phyloP scores from a whole-genome alignment of 2,797 vertebrate species.

The Myripristis murdjan region DNA sequence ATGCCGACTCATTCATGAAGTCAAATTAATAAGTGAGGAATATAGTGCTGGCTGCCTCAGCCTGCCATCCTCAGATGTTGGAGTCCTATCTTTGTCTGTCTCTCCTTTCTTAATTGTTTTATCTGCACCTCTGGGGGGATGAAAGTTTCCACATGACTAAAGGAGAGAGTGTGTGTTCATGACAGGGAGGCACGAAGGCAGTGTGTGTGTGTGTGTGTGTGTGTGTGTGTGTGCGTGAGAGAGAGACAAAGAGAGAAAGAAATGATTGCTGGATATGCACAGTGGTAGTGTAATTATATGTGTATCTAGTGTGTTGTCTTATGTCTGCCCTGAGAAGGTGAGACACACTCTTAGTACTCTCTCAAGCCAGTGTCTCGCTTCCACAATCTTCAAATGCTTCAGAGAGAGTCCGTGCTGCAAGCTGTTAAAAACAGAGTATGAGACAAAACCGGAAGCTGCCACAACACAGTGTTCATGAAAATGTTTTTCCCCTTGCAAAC shows the following conservation, averaged over 20 bases:
- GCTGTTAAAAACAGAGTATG: too few relatives aligned
- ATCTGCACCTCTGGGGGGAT: constrained; percentile 35
- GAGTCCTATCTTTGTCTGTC: constrained; percentile 40
- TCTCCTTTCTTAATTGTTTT: constrained; percentile 62
- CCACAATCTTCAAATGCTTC: too few relatives aligned
- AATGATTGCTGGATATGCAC: constrained; percentile 36
- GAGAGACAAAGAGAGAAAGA: not conserved
- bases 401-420: too few relatives aligned
- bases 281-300: constrained; percentile 38
- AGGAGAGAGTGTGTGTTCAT: not conserved
- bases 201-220: too few relatives aligned
- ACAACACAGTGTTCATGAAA: too few relatives aligned
- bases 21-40: constrained; percentile 79
- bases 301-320: constrained; percentile 29
- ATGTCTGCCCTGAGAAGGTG: constrained; percentile 1
- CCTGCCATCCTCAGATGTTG: constrained; percentile 21
- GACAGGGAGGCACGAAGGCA: not conserved
- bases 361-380: too few relatives aligned
- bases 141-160: constrained; percentile 21
- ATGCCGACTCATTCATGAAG: constrained; percentile 75
- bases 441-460: too few relatives aligned
- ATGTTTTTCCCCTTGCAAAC: too few relatives aligned
- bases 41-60: constrained; percentile 57
- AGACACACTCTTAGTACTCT: too few relatives aligned
- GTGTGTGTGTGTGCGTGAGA: not conserved